Conservation (phyloP, 2,113 vertebrate species). For the Ranitomeya imitator region DNA sequence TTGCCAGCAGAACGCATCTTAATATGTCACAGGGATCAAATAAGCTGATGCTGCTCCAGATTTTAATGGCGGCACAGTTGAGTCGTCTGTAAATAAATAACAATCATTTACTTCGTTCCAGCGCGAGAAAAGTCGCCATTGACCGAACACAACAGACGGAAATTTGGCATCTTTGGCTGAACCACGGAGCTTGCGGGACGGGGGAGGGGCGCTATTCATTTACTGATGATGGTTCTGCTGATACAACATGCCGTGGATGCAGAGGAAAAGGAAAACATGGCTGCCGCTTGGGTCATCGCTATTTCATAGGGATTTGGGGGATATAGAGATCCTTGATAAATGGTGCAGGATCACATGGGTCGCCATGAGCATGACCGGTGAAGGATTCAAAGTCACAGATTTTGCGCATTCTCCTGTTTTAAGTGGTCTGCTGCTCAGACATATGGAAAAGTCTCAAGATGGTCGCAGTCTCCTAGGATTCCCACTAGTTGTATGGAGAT, state of each 20-base stretch:
- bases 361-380: too few relatives aligned
- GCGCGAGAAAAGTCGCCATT: not conserved
- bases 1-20: constrained; percentile 47
- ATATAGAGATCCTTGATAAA: not conserved
- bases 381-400: too few relatives aligned
- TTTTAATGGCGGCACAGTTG: constrained; percentile 45
- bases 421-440: too few relatives aligned
- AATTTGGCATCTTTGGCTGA: constrained; percentile 11
- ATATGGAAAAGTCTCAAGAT: too few relatives aligned
- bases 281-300: not conserved
- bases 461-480: too few relatives aligned
- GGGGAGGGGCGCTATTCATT: not conserved
- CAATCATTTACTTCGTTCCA: constrained; percentile 40
- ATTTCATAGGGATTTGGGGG: not conserved
- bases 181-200: not conserved
- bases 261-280: not conserved
- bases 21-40: constrained; percentile 51
- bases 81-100: constrained; percentile 49
- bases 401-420: too few relatives aligned
- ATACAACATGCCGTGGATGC: not conserved
- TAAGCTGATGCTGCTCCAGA: constrained; percentile 37
- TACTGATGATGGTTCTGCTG: not conserved
- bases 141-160: constrained; percentile 23
- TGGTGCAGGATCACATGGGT: not conserved
- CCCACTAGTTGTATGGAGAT: too few relatives aligned